Evolutionary conservation across 2,888 invertebrate genomes (phyloP), one percentile per base, ranked within the genome.

Genomic region (Eulithis testata): DNA sequence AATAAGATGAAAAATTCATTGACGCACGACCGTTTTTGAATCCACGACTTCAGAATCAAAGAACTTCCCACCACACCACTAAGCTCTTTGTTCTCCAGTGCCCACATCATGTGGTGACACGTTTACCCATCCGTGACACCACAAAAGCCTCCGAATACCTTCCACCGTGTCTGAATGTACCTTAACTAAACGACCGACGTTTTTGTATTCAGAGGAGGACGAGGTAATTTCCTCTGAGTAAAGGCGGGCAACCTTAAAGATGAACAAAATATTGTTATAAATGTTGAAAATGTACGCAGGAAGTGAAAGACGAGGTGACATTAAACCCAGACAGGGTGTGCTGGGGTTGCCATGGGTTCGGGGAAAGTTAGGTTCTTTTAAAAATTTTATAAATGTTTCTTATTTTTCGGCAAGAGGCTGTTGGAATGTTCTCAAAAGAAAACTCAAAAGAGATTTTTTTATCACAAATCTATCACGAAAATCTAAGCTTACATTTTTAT

Each of bases 231-330:
- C 84, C 82, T 83, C 74, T 73, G 77, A 81, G 79, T 81, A 82
- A 85, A 82, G 73, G 76, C 74, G 77, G 77, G 75, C 76, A 68
- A 76, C 77, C 79, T 75, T 77, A 76, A 76, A 82, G 82, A 84
- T 79, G 81, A 75, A 75, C 79, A 83, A 83, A 86, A 86, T 82
- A 81, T 83, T 83, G 84, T 85, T 86, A 83, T 82, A 82, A 84
- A 86, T 82, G 79, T 80, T 79, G 59, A 69, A 68, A 72, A 69
- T 71, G 73, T 72, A 68, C 65, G 68, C 65, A 70, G 73, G 73
- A 73, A 79, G 72, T 72, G 73, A 71, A 63, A 68, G 74, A 66
- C 73, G 74, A 68, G 66, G 75, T 62, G 80, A 76, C 78, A 78
- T 80, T 80, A 82, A 76, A 76, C 70, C 73, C 71, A 75, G 76